These are phyloP conservation scores for Microcebus ravelobensis DNA, from an alignment of 2,113 vertebrate species.

Conservation along the genomic window DNA sequence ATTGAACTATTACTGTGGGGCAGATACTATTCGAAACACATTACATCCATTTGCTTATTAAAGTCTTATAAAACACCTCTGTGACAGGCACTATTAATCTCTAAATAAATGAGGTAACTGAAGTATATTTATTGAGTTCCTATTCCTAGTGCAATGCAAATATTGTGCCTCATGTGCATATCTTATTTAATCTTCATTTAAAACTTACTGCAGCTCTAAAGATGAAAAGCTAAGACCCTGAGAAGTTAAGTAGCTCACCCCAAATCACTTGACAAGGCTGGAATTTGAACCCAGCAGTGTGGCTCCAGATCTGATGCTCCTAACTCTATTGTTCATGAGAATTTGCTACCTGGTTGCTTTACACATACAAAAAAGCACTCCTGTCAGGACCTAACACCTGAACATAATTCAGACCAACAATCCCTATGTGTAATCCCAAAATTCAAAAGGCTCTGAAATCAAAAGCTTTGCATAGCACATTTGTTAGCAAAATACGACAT, in stretches of 20 bases:
- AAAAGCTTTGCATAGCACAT: not conserved
- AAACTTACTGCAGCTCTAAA: not conserved
- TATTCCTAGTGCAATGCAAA: not conserved
- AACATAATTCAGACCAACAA: not conserved
- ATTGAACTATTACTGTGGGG: not conserved
- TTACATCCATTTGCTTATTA: not conserved
- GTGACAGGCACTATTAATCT: not conserved
- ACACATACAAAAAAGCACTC: not conserved
- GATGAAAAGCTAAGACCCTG: not conserved
- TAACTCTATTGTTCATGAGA: not conserved
- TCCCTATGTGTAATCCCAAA: not conserved
- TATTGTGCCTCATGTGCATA: not conserved
- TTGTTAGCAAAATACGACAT: slow-evolving; percentile 4
- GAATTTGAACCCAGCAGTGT: not conserved
- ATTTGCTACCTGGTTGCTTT: not conserved
- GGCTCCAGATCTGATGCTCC: not conserved
- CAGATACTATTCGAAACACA: not conserved
- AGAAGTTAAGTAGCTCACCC: not conserved
- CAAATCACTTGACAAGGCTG: not conserved
- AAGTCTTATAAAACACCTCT: not conserved
- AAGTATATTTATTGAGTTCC: not conserved
- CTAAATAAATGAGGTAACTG: not conserved
- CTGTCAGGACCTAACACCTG: not conserved
- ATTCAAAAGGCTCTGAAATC: not conserved
- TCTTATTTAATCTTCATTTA: not conserved